Percentiles rank a stretch among this genome's conserved stretches.
phyloP scores from a whole-genome alignment of 2,888 invertebrate species.

The Julus scandinavius region DNA sequence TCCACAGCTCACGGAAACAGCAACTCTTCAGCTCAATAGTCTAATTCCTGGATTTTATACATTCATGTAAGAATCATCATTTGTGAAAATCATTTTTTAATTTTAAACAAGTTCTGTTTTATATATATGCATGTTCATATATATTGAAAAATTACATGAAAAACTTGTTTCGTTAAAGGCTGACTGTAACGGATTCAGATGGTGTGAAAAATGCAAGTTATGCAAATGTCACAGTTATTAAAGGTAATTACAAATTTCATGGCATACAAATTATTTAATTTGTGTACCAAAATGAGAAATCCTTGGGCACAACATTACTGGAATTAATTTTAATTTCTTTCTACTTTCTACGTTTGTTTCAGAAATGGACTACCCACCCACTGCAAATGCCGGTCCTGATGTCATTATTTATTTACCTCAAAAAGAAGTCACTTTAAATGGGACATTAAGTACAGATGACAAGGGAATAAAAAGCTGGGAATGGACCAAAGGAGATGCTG shows the following conservation, averaged over 20 bases:
- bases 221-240: slow-evolving; percentile 88
- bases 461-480: slow-evolving; percentile 94
- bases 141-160: not conserved
- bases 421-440: slow-evolving; percentile 84
- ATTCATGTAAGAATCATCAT: slow-evolving; percentile 63
- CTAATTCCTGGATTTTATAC: slow-evolving; percentile 78
- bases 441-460: slow-evolving; percentile 91
- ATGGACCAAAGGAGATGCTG: slow-evolving; percentile 91
- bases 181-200: slow-evolving; percentile 92
- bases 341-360: not conserved
- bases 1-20: slow-evolving; percentile 78
- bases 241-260: slow-evolving; percentile 66
- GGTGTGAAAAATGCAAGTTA: slow-evolving; percentile 85
- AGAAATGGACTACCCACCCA: slow-evolving; percentile 93
- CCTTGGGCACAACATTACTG: not conserved
- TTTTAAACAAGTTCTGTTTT: slow-evolving; percentile 50
- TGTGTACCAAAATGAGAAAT: not conserved
- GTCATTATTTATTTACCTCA: slow-evolving; percentile 90
- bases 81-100: not conserved
- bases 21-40: slow-evolving; percentile 85
- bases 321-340: not conserved
- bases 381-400: slow-evolving; percentile 92
- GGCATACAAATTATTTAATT: too few relatives aligned
- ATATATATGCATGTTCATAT: not conserved
- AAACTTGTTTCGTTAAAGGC: slow-evolving; percentile 65